These are phyloP conservation scores for Cyclina sinensis DNA, from an alignment of 1,140 invertebrate genomes.

Conservation along the genomic window DNA sequence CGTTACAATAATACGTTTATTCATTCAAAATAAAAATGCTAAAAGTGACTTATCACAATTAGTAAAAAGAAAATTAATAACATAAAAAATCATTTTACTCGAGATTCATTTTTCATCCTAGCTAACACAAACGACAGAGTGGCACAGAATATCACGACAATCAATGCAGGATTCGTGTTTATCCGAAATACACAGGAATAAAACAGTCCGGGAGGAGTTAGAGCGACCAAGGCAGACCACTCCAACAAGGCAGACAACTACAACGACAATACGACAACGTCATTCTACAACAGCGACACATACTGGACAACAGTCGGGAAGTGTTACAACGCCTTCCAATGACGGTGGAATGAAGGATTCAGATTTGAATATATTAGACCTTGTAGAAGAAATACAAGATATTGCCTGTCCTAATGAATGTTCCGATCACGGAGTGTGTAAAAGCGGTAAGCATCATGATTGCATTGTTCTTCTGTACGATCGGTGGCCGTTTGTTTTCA, in stretches of 20 bases:
- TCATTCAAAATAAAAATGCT: no score
- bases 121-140: neutral
- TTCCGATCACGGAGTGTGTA: neutral
- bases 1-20: no score
- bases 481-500: no score
- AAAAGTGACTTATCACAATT: no score
- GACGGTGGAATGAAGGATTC: neutral
- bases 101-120: neutral
- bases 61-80: no score
- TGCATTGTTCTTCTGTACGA: no score
- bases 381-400: neutral
- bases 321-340: neutral
- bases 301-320: neutral
- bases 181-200: constrained; percentile 9
- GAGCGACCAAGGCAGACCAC: neutral
- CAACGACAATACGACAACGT: no score
- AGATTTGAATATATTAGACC: neutral
- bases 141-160: neutral
- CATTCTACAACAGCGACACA: neutral
- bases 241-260: no score
- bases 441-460: no score
- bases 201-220: neutral
- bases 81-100: no score
- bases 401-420: neutral
- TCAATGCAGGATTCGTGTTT: constrained; percentile 15